These are phyloP conservation scores for Talpa occidentalis DNA, from an alignment of 2,113 vertebrate species.

Conservation along the genomic window DNA sequence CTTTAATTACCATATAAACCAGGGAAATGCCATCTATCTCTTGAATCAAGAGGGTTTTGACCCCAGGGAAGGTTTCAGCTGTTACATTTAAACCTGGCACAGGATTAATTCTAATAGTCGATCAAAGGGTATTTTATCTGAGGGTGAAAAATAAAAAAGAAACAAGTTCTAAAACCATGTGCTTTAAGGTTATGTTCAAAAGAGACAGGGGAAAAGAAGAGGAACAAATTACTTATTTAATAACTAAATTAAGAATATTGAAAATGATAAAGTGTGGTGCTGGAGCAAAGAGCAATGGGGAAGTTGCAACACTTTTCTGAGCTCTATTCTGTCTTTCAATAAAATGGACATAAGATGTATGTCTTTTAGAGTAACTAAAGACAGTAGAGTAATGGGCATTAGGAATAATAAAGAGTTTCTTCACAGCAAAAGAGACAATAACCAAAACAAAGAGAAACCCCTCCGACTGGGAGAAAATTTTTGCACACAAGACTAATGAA, in stretches of 20 bases:
- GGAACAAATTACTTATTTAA: not conserved
- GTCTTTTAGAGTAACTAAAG: not conserved
- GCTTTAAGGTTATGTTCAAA: not conserved
- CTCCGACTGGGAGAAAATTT: too few relatives aligned
- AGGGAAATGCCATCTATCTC: not conserved
- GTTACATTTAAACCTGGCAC: not conserved
- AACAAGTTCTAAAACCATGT: not conserved
- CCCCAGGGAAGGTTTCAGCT: not conserved
- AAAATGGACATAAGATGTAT: not conserved
- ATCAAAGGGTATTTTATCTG: constrained; percentile 44
- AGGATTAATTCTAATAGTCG: not conserved
- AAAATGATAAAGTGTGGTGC: not conserved
- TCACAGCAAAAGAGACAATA: too few relatives aligned
- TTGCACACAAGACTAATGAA: too few relatives aligned
- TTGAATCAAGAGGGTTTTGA: constrained; percentile 40
- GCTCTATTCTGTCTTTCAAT: not conserved
- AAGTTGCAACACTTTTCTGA: not conserved
- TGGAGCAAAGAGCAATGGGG: not conserved
- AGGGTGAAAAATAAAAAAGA: constrained; percentile 32
- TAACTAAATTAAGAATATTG: not conserved
- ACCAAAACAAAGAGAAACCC: too few relatives aligned
- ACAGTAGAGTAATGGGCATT: not conserved
- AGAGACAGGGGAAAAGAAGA: not conserved
- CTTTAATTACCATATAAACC: constrained; percentile 44
- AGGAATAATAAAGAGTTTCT: not conserved